phyloP scores from a whole-genome alignment of 2,888 invertebrate genomes.

The Pristionchus japonicus region DNA sequence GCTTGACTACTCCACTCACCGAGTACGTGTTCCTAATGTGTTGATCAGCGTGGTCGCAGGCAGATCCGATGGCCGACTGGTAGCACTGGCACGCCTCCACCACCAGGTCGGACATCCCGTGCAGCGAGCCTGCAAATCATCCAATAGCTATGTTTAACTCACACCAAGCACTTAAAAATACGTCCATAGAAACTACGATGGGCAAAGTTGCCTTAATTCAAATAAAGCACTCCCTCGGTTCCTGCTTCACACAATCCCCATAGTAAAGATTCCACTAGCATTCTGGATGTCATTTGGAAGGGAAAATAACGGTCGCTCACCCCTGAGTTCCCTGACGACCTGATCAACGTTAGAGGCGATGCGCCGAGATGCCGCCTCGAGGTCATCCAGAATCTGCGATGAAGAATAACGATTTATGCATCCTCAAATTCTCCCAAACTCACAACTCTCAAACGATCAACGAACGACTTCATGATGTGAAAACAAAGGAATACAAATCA shows the following conservation, averaged over 20 bases:
- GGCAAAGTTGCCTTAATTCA: no score
- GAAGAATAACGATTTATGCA: no score
- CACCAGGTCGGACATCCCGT: slow-evolving; percentile 71
- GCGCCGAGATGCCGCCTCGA: slow-evolving; percentile 66
- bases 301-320: no score
- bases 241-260: no score
- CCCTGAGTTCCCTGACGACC: slow-evolving; percentile 68
- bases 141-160: background rate
- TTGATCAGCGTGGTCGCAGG: slow-evolving; percentile 71
- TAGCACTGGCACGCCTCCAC: slow-evolving; percentile 69
- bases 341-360: slow-evolving; percentile 70
- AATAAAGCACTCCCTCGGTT: no score
- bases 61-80: slow-evolving; percentile 61
- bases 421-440: no score
- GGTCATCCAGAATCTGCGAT: slow-evolving; percentile 60
- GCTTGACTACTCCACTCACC: slow-evolving; percentile 58
- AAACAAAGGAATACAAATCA: background rate
- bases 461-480: background rate
- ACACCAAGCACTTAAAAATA: no score
- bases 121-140: slow-evolving; percentile 64
- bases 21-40: slow-evolving; percentile 70
- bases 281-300: no score
- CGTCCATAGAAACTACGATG: no score
- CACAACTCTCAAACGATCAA: no score
- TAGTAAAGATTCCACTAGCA: no score